Conservation (phyloP, 2,797 vertebrate genomes). For the Carcharodon carcharias region DNA sequence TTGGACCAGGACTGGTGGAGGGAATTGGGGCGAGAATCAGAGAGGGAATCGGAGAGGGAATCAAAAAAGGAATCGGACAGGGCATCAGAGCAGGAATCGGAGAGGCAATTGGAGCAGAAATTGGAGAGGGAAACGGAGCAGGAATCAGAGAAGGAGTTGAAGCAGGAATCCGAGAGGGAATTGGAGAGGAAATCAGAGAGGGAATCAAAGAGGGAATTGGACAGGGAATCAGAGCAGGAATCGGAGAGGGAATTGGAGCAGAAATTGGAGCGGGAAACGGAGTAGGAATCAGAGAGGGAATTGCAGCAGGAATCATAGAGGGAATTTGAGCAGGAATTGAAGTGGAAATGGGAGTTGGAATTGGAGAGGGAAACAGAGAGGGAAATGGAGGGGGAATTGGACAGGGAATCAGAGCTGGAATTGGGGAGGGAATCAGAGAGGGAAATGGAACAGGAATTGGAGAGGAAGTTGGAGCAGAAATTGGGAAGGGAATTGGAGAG, state of each 20-base stretch:
- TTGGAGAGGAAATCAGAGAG: neutral
- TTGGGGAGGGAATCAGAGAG: too few species aligned
- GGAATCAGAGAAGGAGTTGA: neutral
- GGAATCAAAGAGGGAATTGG: too few species aligned
- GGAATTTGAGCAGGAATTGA: too few species aligned
- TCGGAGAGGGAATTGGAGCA: neutral
- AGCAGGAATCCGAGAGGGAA: too few species aligned
- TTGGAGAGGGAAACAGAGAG: too few species aligned
- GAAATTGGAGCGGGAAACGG: neutral
- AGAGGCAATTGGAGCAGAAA: neutral
- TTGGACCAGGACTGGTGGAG: too few species aligned
- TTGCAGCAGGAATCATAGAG: too few species aligned
- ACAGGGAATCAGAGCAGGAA: neutral
- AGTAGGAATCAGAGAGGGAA: neutral
- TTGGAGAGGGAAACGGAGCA: neutral
- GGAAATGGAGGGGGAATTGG: neutral
- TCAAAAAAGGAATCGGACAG: too few species aligned
- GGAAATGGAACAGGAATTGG: neutral
- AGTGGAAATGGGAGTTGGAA: too few species aligned
- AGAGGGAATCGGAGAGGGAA: too few species aligned
- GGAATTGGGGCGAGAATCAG: neutral
- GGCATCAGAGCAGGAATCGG: neutral
- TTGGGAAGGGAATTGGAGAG: neutral
- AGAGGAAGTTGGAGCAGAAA: neutral
- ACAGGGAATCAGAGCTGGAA: neutral